Conservation (phyloP, 2,888 invertebrate genomes). For the Cryptosula pallasiana region DNA sequence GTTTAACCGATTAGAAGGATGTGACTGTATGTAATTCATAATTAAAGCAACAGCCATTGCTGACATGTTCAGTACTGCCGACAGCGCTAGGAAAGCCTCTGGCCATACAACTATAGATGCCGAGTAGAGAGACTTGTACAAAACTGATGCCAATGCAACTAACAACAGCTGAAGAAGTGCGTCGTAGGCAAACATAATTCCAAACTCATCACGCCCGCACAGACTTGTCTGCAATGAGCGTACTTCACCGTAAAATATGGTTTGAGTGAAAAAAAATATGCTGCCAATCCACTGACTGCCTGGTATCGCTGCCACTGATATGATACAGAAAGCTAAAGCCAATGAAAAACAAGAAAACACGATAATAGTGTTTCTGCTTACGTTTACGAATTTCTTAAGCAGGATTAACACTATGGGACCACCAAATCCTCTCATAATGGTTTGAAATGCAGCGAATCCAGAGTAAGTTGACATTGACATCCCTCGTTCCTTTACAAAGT, state of each 20-base stretch:
- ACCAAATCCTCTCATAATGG: not conserved
- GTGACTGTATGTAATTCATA: no score
- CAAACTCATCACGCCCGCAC: not conserved
- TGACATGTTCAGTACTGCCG: not conserved
- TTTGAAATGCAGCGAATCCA: not conserved
- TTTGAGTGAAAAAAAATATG: not conserved
- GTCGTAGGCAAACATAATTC: not conserved
- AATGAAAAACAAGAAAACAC: not conserved
- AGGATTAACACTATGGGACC: not conserved
- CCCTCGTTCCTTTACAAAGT: conserved; percentile 12
- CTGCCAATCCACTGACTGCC: not conserved
- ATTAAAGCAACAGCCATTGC: no score
- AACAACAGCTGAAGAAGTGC: not conserved
- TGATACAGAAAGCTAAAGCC: not conserved
- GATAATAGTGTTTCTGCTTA: not conserved
- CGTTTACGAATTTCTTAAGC: not conserved
- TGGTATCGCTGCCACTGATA: not conserved
- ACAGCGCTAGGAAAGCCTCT: not conserved
- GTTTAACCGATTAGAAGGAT: no score
- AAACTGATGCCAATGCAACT: not conserved
- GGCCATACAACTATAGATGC: not conserved
- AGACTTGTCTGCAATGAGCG: not conserved
- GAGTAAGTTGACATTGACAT: not conserved
- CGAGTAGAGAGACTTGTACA: not conserved
- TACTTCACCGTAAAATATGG: not conserved